These are phyloP conservation scores for Merodon equestris DNA, from an alignment of 2,888 invertebrate genomes.

Conservation along the genomic window DNA sequence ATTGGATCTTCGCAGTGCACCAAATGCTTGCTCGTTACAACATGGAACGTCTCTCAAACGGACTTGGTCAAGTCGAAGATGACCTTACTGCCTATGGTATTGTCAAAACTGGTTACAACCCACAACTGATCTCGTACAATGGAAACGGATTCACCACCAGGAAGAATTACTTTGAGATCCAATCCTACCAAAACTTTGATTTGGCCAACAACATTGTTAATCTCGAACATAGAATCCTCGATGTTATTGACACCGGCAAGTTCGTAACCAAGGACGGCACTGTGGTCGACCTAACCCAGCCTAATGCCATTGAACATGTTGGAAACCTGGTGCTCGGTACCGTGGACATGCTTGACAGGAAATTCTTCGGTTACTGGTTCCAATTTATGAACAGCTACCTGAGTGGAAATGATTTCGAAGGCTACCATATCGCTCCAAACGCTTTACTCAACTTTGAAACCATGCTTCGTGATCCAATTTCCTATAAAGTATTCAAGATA, in stretches of 20 bases:
- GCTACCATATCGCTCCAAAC: slow-evolving; percentile 80
- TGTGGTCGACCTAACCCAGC: slow-evolving; percentile 73
- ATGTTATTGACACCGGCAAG: slow-evolving; percentile 80
- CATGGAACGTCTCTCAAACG: slow-evolving; percentile 86
- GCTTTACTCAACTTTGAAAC: slow-evolving; percentile 84
- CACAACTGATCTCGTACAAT: slow-evolving; percentile 83
- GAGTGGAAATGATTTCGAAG: slow-evolving; percentile 71
- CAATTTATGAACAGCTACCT: slow-evolving; percentile 73
- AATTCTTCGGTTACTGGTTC: slow-evolving; percentile 74
- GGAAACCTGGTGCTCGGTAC: slow-evolving; percentile 81
- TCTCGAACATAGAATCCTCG: slow-evolving; percentile 79
- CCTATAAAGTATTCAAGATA: slow-evolving; percentile 84
- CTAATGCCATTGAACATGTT: slow-evolving; percentile 81
- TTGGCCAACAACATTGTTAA: slow-evolving; percentile 71
- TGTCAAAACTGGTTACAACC: slow-evolving; percentile 82
- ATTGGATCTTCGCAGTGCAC: slow-evolving; percentile 83
- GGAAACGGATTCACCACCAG: slow-evolving; percentile 84
- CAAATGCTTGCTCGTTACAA: slow-evolving; percentile 87
- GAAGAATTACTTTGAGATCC: slow-evolving; percentile 81
- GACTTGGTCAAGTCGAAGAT: slow-evolving; percentile 83
- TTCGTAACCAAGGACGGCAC: slow-evolving; percentile 73
- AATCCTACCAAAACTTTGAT: slow-evolving; percentile 78
- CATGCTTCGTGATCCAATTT: slow-evolving; percentile 85
- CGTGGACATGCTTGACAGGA: slow-evolving; percentile 76
- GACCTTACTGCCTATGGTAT: slow-evolving; percentile 80